phyloP scores from a whole-genome alignment of 2,797 vertebrate species.

The Thalassophryne amazonica region DNA sequence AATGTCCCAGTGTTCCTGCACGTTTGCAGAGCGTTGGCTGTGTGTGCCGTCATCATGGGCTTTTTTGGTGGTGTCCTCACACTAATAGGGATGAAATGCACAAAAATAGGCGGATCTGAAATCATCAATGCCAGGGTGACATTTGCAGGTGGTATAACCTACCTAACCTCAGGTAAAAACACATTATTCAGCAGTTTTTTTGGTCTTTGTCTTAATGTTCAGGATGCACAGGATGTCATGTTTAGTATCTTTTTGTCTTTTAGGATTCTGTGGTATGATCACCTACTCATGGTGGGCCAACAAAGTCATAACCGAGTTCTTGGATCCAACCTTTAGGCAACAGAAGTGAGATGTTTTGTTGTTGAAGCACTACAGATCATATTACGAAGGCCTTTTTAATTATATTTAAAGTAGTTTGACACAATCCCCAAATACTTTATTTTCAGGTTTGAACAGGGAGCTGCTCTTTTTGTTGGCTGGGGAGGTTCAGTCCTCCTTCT shows the following conservation, averaged over 20 bases:
- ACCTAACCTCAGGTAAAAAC: conserved; percentile 72
- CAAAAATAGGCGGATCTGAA: conserved; percentile 83
- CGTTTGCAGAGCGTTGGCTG: conserved; percentile 71
- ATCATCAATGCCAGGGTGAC: conserved; percentile 75
- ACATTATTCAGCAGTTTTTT: too few relatives aligned
- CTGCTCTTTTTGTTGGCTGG: conserved; percentile 93
- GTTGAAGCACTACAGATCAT: not conserved
- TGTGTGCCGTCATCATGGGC: conserved; percentile 76
- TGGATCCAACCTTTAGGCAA: conserved; percentile 67
- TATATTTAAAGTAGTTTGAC: not conserved
- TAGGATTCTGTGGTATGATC: conserved; percentile 77
- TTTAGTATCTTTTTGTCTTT: not conserved
- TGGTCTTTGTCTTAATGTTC: too few relatives aligned
- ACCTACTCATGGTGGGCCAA: conserved; percentile 78
- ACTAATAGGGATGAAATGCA: conserved; percentile 84
- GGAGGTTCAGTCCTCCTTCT: conserved; percentile 89
- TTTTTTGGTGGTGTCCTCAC: conserved; percentile 80
- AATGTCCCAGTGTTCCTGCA: conserved; percentile 79
- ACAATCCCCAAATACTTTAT: conserved; percentile 3
- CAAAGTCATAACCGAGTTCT: conserved; percentile 65
- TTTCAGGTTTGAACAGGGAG: conserved; percentile 91
- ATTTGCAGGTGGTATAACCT: conserved; percentile 74
- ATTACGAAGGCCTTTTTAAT: not conserved
- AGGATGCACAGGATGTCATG: not conserved
- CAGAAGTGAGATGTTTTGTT: conserved; percentile 70